Conservation (phyloP, 2,888 invertebrate genomes). For the Macaria notata region DNA sequence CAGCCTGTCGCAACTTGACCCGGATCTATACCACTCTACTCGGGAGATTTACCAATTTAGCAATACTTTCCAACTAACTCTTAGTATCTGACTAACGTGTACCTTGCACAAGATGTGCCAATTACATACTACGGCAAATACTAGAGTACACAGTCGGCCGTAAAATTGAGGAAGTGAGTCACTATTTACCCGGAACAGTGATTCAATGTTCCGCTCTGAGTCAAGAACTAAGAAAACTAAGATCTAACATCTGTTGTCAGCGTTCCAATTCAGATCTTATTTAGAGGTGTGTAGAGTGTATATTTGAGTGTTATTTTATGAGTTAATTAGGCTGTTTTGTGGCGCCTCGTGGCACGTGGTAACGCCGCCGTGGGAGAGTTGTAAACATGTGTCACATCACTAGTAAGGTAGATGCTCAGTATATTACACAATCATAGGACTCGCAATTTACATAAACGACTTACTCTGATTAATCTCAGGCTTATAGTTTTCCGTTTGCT, state of each 20-base stretch:
- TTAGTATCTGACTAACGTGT: slow-evolving; percentile 26
- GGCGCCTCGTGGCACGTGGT: slow-evolving; percentile 29
- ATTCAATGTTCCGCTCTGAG: slow-evolving; percentile 69
- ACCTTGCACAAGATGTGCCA: slow-evolving; percentile 40
- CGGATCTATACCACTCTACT: no score
- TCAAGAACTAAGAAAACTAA: slow-evolving; percentile 42
- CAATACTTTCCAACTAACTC: slow-evolving; percentile 31
- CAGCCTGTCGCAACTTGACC: no score
- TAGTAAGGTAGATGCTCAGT: no score
- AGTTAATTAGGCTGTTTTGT: slow-evolving; percentile 12
- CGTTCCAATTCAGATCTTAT: slow-evolving; percentile 31
- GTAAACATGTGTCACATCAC: slow-evolving; percentile 24
- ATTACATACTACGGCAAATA: slow-evolving; percentile 27
- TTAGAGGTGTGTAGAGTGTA: slow-evolving; percentile 39
- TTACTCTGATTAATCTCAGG: no score
- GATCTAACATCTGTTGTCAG: slow-evolving; percentile 36
- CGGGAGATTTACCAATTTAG: neutral
- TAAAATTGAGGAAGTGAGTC: slow-evolving; percentile 63
- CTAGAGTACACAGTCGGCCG: slow-evolving; percentile 28
- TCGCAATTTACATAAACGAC: neutral
- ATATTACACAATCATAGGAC: neutral
- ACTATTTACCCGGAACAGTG: slow-evolving; percentile 69
- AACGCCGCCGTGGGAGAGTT: slow-evolving; percentile 42
- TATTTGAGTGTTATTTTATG: slow-evolving; percentile 27
- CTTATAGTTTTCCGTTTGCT: no score